These are phyloP conservation scores for Caenorhabditis panamensis DNA, from an alignment of 2,888 invertebrate genomes.

Conservation along the genomic window DNA sequence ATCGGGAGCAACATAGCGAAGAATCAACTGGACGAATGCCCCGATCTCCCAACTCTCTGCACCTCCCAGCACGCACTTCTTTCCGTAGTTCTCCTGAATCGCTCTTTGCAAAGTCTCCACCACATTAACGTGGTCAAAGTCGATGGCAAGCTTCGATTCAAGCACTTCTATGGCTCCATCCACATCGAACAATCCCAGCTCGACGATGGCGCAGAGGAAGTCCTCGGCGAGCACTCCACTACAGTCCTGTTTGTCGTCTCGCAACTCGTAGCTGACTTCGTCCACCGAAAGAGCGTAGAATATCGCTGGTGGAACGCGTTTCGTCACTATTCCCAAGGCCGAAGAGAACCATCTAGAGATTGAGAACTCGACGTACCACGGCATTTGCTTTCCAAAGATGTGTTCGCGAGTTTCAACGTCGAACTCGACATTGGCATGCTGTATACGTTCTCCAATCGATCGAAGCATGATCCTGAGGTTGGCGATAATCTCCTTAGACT, in stretches of 20 bases:
- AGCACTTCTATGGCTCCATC: slow-evolving; percentile 14
- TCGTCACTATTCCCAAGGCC: slow-evolving; percentile 6
- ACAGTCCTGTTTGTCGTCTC: neutral
- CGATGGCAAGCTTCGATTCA: neutral
- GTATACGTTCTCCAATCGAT: slow-evolving; percentile 11
- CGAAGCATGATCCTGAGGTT: slow-evolving; percentile 3
- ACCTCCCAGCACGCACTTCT: neutral
- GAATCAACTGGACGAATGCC: neutral
- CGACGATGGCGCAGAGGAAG: neutral
- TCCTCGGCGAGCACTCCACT: neutral
- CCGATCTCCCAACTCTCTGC: neutral
- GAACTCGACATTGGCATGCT: neutral
- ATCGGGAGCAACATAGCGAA: neutral
- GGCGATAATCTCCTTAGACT: neutral
- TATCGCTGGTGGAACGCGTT: slow-evolving; percentile 17
- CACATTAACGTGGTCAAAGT: neutral
- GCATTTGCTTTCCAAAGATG: neutral
- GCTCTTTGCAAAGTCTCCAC: neutral
- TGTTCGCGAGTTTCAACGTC: slow-evolving; percentile 15
- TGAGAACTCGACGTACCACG: slow-evolving; percentile 29
- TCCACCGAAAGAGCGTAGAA: neutral
- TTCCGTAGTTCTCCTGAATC: neutral
- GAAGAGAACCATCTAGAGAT: slow-evolving; percentile 16
- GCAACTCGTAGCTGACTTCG: neutral
- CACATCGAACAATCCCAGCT: slow-evolving; percentile 19